Evolutionary conservation across 2,888 invertebrate genomes (phyloP), one percentile per base, ranked within the genome.

Genomic region (Folsomia candida): DNA sequence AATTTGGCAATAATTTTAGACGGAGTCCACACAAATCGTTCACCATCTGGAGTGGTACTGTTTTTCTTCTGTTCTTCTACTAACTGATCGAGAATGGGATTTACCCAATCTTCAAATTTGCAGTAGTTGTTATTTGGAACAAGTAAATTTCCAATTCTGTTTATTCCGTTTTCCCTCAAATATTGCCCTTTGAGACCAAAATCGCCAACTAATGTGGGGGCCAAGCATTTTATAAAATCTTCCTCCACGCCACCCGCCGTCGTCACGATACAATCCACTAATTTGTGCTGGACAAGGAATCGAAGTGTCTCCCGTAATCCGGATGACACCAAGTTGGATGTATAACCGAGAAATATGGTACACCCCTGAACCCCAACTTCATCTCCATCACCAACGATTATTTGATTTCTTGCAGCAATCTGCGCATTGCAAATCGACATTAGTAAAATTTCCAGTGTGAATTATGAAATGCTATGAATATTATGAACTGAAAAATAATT

Each of bases 71-170:
- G 98, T 82, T 98, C 96, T 57, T 87, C 84, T 6, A 97, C 83
- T 91, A 99, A 92, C 83, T 91, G 88, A 81, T 97, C 92, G 2
- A 99, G 86, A 74, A 94, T 86, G 0, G 99, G 99, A 85, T 92
- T 93, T 0, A 97, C 87, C 98, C 98, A 99, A 81, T 96, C 93
- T 84, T 99, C 97, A 85, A 99, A 99, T 79, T 89, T 87, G 82
- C 98, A 98, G 83, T 99, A 99, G 84, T 99, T 99, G 81, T 95
- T 91, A 85, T 99, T 99, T 1, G 99, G 99, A 0, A 98, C 96
- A 62, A 99, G 85, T 58, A 99, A 87, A 84, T 99, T 99, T 51
- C 94, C 94, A 77, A 92, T 93, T 76, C 94, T 85, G 83, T 97
- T 97, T 67, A 97, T 90, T 3, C 95, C 99, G 67, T 90, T 88